Evolutionary conservation across 35 echinoderm and acorn worm species (phyloP), one percentile per base, ranked within the genome.

Genomic region (Ophiothrix spiculata): DNA sequence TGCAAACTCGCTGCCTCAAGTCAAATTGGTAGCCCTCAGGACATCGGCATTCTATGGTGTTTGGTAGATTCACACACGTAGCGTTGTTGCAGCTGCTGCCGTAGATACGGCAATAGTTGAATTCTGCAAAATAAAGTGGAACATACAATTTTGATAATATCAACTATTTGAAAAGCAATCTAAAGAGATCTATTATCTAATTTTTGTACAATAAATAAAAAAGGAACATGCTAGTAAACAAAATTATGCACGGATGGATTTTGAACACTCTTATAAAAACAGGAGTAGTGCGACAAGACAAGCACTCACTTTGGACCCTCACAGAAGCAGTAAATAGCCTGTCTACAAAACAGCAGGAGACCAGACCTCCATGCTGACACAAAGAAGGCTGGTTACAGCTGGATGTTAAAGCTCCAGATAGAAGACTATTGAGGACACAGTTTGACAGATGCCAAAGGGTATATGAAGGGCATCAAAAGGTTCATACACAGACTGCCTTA

Each of bases 21-120:
- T 91, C 81, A 86, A 97, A 97, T 36, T 77, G 40, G 79, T 76
- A 92, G n/a, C 90, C 87, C 4, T 79, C 86, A 38, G 94, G 90
- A 39, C 94, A 97, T 11, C 39, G 25, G 40, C 94, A 97, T 54
- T 92, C 83, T 23, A 97, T 89, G 64, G 64, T 91, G n/a, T 87
- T 81, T 11, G 49, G 38, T 34, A 82, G 38, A 78, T 92, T 85
- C 40, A 92, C 83, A 80, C 94, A 97, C 19, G 90, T 97, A 32
- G 80, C 94, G 56, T 97, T 97, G 33, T 88, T 88, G 84, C 94
- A 97, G 42, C 79, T 75, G 28, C 73, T 32, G 11, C 81, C 54
- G 36, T 90, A 86, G 76, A 90, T 56, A 31, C 56, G 77, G 83
- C 94, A 97, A 35, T 86, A 75, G 63, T 92, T 84, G 42, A 90